Conservation (phyloP, 1,140 invertebrate genomes). For the Geopemphigus sp. region DNA sequence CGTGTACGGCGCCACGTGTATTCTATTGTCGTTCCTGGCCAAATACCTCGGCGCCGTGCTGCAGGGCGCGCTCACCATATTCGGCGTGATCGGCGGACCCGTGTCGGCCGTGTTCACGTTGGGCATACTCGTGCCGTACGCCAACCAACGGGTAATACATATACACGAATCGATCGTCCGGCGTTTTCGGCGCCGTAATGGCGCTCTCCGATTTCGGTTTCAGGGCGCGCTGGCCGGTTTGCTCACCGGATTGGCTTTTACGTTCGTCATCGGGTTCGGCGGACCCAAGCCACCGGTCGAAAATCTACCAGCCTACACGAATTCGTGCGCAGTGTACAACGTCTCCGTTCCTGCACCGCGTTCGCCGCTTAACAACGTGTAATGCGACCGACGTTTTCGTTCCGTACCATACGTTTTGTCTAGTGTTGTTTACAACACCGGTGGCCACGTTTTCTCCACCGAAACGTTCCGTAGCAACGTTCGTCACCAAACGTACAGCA, state of each 20-base stretch:
- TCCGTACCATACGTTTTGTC: too few relatives aligned
- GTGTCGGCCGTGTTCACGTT: conserved; percentile 75
- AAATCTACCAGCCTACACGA: conserved; percentile 36
- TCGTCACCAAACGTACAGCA: too few relatives aligned
- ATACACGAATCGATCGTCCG: too few relatives aligned
- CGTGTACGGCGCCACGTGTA: conserved; percentile 66
- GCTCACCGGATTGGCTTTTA: conserved; percentile 65
- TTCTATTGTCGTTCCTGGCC: conserved; percentile 72
- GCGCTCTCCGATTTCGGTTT: too few relatives aligned
- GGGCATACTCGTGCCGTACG: conserved; percentile 68
- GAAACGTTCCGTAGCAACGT: too few relatives aligned
- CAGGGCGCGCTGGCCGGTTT: conserved; percentile 70
- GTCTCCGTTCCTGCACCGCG: background rate
- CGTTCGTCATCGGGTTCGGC: conserved; percentile 84
- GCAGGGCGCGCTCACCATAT: conserved; percentile 72
- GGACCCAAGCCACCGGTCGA: conserved; percentile 65
- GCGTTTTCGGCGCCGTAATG: too few relatives aligned
- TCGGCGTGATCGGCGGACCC: conserved; percentile 77
- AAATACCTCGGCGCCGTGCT: conserved; percentile 71
- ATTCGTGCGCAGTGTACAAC: background rate
- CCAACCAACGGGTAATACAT: conserved; percentile 62
- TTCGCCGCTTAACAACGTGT: too few relatives aligned
- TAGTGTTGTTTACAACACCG: too few relatives aligned
- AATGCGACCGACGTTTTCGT: too few relatives aligned
- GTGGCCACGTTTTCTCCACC: too few relatives aligned